Evolutionary conservation across 1,140 invertebrate species (phyloP), one percentile per base, ranked within the genome.

Genomic region (Delia radicum): DNA sequence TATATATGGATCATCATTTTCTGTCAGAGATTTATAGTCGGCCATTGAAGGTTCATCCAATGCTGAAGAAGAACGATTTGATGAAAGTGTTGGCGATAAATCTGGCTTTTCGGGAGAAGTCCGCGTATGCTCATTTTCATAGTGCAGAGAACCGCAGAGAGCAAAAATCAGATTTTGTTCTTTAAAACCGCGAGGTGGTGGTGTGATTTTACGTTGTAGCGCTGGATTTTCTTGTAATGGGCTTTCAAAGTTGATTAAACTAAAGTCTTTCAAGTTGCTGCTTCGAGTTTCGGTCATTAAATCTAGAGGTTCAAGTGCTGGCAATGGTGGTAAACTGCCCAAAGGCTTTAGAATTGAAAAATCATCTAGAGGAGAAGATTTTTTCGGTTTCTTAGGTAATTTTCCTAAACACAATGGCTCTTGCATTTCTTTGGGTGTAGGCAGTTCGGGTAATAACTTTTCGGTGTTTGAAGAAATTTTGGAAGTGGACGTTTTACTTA

Each of bases 201-300:
- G 79, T 24, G 81, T 79, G 31, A 85, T 81, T 63, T 81, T 80
- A 0, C 78, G 62, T 37, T 78, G 73, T 7, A 80, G 48, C 4
- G 27, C 74, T 1, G 79, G 79, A 67, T 78, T 79, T 74, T 86
- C 83, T 48, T 82, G 80, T 31, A 82, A 28, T 6, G 84, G 84
- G 76, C 82, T 85, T 73, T 86, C 84, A 48, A 86, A 86, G 62
- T 82, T 86, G 27, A 86, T 86, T 3, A 86, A 75, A 48, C 83
- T 86, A 1, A 82, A 24, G 10, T 46, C 7, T 24, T 71, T 74
- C 71, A 46, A n/a, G 7, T 10, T 63, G 48, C 42, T 69, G 18
- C 24, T 65, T 48, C 46, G 74, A 28, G 24, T 67, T 18, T 63
- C 61, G 12, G 33, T 26, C 18, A 73, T 73, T 10, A 79, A 73